Conservation (phyloP, 2,888 invertebrate species). For the Drosophila lutescens region DNA sequence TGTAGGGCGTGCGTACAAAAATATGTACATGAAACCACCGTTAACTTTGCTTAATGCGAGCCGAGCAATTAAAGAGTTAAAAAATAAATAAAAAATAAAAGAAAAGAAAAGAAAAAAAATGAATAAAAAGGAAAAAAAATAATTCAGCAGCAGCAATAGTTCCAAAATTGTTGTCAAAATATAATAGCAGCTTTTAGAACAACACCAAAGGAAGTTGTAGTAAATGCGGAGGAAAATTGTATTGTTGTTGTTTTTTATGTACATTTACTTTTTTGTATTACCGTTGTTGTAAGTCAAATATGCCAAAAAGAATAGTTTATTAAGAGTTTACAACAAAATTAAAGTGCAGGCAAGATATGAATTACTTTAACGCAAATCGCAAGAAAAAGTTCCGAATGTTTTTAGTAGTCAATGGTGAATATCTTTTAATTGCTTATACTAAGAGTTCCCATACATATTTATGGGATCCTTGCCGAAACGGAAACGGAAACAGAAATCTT, state of each 20-base stretch:
- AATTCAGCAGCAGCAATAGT: conserved; percentile 35
- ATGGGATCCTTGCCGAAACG: conserved; percentile 21
- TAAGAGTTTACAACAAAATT: conserved; percentile 41
- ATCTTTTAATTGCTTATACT: conserved; percentile 26
- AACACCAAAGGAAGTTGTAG: conserved; percentile 42
- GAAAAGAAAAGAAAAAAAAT: neutral
- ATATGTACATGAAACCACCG: conserved; percentile 50
- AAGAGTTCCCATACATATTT: conserved; percentile 25
- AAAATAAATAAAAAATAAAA: conserved; percentile 8
- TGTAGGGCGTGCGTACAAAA: conserved; percentile 42
- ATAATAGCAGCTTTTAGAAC: conserved; percentile 44
- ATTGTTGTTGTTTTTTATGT: conserved; percentile 46
- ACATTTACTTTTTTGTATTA: conserved; percentile 46
- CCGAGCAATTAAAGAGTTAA: conserved; percentile 45
- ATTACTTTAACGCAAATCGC: conserved; percentile 37
- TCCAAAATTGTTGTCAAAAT: conserved; percentile 39
- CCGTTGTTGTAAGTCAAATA: conserved; percentile 40
- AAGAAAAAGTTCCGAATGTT: conserved; percentile 42
- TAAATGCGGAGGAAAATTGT: conserved; percentile 41
- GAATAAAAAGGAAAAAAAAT: neutral
- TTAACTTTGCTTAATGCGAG: conserved; percentile 49
- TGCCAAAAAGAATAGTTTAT: conserved; percentile 43
- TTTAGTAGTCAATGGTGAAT: conserved; percentile 28
- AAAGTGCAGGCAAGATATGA: conserved; percentile 39
- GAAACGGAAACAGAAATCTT: conserved; percentile 9